A percentile compares a stretch with the other conserved stretches of the same genome.
phyloP scores from a whole-genome alignment of 2,113 vertebrate species.

The Arothron firmamentum region DNA sequence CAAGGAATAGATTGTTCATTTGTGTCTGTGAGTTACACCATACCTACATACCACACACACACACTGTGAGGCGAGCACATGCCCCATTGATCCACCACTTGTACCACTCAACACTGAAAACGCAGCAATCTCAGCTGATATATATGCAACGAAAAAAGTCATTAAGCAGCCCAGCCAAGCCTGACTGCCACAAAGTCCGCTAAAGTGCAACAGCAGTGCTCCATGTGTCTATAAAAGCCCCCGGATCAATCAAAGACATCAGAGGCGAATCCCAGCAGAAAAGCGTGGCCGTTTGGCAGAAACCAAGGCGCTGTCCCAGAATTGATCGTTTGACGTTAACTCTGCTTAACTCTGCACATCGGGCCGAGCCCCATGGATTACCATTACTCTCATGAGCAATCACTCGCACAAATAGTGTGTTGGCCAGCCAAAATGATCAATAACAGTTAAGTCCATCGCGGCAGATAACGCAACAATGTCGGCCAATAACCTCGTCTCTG shows the following conservation, averaged over 20 bases:
- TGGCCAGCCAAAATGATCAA: slow-evolving; percentile 7
- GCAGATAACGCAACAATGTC: slow-evolving; percentile 12
- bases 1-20: no score
- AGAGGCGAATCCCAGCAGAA: slow-evolving; percentile 47
- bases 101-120: slow-evolving; percentile 45
- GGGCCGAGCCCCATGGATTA: slow-evolving; percentile 55
- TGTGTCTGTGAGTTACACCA: no score
- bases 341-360: slow-evolving; percentile 50
- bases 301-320: slow-evolving; percentile 43
- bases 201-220: slow-evolving; percentile 52
- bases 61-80: slow-evolving; percentile 30
- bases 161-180: slow-evolving; percentile 46
- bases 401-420: slow-evolving; percentile 45
- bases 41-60: no score
- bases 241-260: slow-evolving; percentile 46
- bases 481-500: slow-evolving; percentile 14
- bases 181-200: slow-evolving; percentile 47
- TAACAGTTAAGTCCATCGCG: slow-evolving; percentile 29
- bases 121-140: slow-evolving; percentile 43
- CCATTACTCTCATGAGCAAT: slow-evolving; percentile 52
- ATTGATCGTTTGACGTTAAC: slow-evolving; percentile 67
- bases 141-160: slow-evolving; percentile 58
- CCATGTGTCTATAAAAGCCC: slow-evolving; percentile 55
- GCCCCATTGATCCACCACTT: slow-evolving; percentile 54
- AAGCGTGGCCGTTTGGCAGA: slow-evolving; percentile 26